Conservation (phyloP, 2,113 vertebrate species). For the Apteryx mantelli region DNA sequence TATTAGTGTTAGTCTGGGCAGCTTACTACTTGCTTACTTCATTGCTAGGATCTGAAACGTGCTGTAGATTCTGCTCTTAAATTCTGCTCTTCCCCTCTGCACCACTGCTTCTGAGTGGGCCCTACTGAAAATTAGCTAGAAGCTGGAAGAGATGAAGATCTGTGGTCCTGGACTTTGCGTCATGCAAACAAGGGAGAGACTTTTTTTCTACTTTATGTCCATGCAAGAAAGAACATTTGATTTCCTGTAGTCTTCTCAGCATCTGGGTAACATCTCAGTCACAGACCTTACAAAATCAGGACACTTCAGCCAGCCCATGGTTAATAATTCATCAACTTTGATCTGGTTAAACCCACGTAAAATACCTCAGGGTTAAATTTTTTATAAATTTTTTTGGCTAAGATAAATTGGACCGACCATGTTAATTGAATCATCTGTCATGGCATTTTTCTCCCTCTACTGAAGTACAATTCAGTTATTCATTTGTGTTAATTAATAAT, state of each 20-base stretch:
- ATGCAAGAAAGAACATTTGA: not conserved
- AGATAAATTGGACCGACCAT: not conserved
- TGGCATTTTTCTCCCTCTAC: not conserved
- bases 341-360: not conserved
- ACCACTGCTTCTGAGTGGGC: not conserved
- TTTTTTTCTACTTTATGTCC: not conserved
- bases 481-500: conserved; percentile 52
- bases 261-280: not conserved
- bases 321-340: not conserved
- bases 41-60: not conserved
- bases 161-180: not conserved
- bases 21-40: not conserved
- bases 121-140: not conserved
- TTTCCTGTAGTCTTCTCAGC: not conserved
- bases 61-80: not conserved
- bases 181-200: not conserved
- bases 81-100: not conserved
- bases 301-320: too few species aligned
- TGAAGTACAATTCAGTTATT: conserved; percentile 46
- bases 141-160: not conserved
- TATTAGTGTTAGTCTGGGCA: not conserved
- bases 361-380: not conserved
- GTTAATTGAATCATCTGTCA: not conserved
- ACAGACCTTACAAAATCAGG: not conserved
- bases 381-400: not conserved